These are phyloP conservation scores for Coregonus sp. DNA, from an alignment of 2,797 vertebrate species.

Conservation along the genomic window DNA sequence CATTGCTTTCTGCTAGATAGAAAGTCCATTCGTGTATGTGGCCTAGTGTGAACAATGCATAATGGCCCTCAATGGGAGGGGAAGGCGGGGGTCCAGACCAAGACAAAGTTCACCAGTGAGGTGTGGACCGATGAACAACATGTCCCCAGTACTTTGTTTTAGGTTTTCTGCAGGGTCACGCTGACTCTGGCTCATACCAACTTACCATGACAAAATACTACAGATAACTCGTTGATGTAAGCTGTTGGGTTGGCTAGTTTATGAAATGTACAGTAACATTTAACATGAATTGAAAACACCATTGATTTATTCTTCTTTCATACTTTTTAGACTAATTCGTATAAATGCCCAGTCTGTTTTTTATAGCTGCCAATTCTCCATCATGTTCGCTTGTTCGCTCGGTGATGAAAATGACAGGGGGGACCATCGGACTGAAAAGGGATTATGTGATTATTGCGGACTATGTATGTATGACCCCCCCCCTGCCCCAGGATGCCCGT, in stretches of 20 bases:
- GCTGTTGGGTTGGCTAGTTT: too few species aligned
- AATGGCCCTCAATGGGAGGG: constrained; percentile 42
- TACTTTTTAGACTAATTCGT: too few species aligned
- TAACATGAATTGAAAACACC: too few species aligned
- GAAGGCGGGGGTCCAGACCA: constrained; percentile 44
- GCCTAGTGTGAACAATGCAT: constrained; percentile 68
- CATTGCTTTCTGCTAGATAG: constrained; percentile 42
- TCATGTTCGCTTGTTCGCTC: not conserved
- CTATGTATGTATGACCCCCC: not conserved
- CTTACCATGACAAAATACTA: too few species aligned
- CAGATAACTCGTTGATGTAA: too few species aligned
- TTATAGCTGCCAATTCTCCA: too few species aligned
- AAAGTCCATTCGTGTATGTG: constrained; percentile 59
- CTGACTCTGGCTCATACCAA: too few species aligned
- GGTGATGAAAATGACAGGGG: constrained; percentile 10
- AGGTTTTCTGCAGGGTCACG: constrained; percentile 15
- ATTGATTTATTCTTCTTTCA: too few species aligned
- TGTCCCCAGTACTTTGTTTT: constrained; percentile 5
- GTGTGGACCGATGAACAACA: constrained; percentile 36
- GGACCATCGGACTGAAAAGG: constrained; percentile 19
- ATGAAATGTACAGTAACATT: too few species aligned
- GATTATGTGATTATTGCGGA: constrained; percentile 44
- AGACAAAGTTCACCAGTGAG: constrained; percentile 57
- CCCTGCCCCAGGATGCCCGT: constrained; percentile 2
- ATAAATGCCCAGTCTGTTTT: too few species aligned